A percentile compares a stretch with the other conserved stretches of the same genome.
Conservation (phyloP, 1,140 invertebrate species). For the Saccostrea echinata region DNA sequence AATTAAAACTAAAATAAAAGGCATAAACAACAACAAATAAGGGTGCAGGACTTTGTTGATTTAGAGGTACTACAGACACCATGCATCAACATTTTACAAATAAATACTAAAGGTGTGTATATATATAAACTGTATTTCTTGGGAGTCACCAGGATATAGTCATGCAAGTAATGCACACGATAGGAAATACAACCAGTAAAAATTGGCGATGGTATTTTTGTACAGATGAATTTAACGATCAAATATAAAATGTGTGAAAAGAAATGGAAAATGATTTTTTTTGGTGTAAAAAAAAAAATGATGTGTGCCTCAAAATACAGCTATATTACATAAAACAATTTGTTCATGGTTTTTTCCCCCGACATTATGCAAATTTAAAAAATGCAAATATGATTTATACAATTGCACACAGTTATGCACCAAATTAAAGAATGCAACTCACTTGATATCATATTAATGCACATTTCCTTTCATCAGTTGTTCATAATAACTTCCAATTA, state of each 20-base stretch:
- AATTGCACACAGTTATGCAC: slow-evolving; percentile 16
- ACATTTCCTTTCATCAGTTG: not conserved
- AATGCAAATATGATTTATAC: not conserved
- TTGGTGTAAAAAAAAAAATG: not conserved
- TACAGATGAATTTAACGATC: slow-evolving; percentile 13
- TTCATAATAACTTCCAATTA: not conserved
- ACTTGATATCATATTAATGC: not conserved
- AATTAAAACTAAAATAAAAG: not conserved
- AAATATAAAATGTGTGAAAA: slow-evolving; percentile 14
- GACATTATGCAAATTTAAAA: slow-evolving; percentile 8
- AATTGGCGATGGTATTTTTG: not conserved
- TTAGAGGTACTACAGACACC: not conserved
- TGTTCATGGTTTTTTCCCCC: not conserved
- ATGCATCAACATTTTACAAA: slow-evolving; percentile 9
- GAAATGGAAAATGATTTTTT: not conserved
- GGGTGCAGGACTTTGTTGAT: not conserved
- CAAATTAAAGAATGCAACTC: not conserved
- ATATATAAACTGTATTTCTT: slow-evolving; percentile 30
- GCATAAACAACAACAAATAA: not conserved
- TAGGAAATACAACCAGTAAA: slow-evolving; percentile 3
- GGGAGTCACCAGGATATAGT: slow-evolving; percentile 12
- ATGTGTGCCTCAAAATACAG: not conserved
- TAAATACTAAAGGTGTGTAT: slow-evolving; percentile 8
- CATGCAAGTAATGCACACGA: not conserved
- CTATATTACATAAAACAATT: not conserved